Evolutionary conservation across 2,888 invertebrate species (phyloP).

Genomic region (Phania funesta): DNA sequence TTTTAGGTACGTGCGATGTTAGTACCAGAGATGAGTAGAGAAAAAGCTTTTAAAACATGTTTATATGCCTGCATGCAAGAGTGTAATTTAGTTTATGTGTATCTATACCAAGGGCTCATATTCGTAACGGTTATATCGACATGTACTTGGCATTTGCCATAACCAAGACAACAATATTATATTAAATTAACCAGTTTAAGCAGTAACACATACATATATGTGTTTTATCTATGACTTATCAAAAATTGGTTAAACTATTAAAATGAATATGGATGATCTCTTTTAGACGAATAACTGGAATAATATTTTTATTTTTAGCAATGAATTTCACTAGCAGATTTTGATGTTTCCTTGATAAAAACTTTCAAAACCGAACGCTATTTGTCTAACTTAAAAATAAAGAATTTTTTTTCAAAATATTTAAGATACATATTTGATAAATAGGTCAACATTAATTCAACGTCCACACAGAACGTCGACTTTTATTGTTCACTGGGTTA

Average conservation of each 20-base stretch:
- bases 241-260: too few species aligned
- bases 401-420: background rate
- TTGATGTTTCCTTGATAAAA: too few species aligned
- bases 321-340: too few species aligned
- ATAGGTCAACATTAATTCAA: background rate
- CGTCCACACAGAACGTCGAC: background rate
- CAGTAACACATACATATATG: too few species aligned
- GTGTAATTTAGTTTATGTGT: constrained; percentile 26
- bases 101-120: constrained; percentile 71
- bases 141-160: background rate
- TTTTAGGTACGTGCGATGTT: constrained; percentile 18
- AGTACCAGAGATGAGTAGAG: background rate
- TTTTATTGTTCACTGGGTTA: constrained; percentile 24
- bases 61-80: background rate
- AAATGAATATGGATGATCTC: too few species aligned
- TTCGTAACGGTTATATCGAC: constrained; percentile 65
- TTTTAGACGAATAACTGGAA: too few species aligned
- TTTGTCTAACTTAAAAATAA: background rate
- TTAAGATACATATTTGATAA: background rate
- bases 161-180: constrained; percentile 31
- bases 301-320: too few species aligned
- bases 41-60: constrained; percentile 43
- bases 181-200: too few species aligned
- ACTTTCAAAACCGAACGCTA: too few species aligned
- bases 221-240: too few species aligned